phyloP scores from a whole-genome alignment of 2,113 vertebrate species.

The Dolichotis patagonum region DNA sequence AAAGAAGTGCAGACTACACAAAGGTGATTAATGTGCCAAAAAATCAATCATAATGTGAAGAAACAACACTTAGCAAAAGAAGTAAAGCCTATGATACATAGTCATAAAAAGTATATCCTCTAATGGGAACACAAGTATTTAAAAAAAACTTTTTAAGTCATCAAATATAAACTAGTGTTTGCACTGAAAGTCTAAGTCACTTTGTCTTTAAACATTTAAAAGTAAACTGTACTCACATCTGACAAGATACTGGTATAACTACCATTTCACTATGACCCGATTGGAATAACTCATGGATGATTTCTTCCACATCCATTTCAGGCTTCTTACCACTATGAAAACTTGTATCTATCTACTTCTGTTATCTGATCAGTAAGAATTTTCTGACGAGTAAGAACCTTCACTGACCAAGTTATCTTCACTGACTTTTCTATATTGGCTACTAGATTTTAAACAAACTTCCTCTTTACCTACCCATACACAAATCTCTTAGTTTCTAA shows the following conservation, averaged over 20 bases:
- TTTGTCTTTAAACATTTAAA: constrained; percentile 32
- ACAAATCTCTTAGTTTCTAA: constrained; percentile 38
- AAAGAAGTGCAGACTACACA: background rate
- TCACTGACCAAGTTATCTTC: background rate
- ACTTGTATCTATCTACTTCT: background rate
- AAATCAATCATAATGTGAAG: constrained; percentile 35
- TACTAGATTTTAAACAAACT: constrained; percentile 40
- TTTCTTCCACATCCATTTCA: background rate
- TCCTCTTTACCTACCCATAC: background rate
- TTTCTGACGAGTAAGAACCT: background rate
- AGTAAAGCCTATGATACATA: background rate
- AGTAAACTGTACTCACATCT: background rate
- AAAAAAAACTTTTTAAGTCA: background rate
- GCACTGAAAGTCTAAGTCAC: background rate
- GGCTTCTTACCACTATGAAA: background rate
- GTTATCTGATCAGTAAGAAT: background rate
- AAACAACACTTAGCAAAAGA: constrained; percentile 45
- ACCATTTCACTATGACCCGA: background rate
- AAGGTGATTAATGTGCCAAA: background rate
- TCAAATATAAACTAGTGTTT: constrained; percentile 14
- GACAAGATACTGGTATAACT: background rate
- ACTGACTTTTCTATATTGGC: constrained; percentile 22
- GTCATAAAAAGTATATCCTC: background rate
- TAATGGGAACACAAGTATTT: constrained; percentile 15
- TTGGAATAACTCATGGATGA: background rate